A percentile compares a stretch with the other conserved stretches of the same genome.
Conservation (phyloP, 2,113 vertebrate species). For the Murina feae region DNA sequence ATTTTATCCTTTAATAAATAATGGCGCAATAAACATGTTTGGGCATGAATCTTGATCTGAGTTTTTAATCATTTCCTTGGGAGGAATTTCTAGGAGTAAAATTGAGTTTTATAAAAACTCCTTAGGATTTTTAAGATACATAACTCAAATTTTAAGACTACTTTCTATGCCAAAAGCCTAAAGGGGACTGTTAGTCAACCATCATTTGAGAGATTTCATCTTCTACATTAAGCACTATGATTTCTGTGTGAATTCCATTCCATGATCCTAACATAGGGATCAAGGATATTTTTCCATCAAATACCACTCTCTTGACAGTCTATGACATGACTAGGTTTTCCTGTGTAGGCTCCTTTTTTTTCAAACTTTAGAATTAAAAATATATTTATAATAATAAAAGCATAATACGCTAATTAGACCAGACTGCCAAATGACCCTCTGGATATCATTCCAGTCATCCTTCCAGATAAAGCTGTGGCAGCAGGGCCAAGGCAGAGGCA, state of each 20-base stretch:
- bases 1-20: slow-evolving; percentile 42
- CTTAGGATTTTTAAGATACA: slow-evolving; percentile 12
- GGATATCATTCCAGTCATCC: too few species aligned
- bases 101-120: slow-evolving; percentile 6
- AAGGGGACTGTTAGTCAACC: neutral
- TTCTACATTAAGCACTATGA: neutral
- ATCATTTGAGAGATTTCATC: neutral
- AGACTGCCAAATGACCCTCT: too few species aligned
- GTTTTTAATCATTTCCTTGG: slow-evolving; percentile 20
- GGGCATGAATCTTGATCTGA: neutral
- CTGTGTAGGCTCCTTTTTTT: neutral
- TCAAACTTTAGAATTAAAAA: too few species aligned
- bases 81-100: slow-evolving; percentile 46
- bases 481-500: too few species aligned
- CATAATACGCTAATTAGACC: too few species aligned
- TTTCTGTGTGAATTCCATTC: neutral
- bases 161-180: neutral
- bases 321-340: neutral
- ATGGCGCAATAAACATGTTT: neutral
- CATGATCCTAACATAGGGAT: neutral
- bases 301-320: neutral
- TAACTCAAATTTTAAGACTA: neutral
- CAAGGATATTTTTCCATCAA: neutral
- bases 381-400: too few species aligned
- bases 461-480: too few species aligned